These are phyloP conservation scores for Phenganax subtilis DNA, from an alignment of 92 coral and sea anemone species.

Conservation along the genomic window DNA sequence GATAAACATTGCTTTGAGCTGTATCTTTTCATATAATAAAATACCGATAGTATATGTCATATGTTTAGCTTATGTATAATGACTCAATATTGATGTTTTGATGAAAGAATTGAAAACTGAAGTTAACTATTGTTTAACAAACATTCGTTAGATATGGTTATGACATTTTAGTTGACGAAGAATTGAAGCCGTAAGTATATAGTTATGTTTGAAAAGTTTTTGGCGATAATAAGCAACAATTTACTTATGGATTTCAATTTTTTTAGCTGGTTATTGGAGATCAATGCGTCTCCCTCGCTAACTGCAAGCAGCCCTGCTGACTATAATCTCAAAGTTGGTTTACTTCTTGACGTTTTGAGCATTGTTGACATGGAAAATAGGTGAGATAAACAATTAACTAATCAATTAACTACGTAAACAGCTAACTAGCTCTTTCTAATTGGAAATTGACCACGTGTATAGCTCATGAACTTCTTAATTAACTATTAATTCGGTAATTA, in stretches of 20 bases:
- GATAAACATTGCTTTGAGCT: constrained; percentile 97
- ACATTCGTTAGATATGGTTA: constrained; percentile 70
- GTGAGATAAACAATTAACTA: constrained; percentile 36
- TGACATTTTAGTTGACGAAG: constrained; percentile 75
- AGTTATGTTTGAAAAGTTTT: background rate
- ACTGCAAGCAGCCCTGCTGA: constrained; percentile 98
- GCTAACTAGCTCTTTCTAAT: background rate
- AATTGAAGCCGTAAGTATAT: constrained; percentile 81
- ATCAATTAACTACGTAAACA: background rate
- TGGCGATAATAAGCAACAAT: background rate
- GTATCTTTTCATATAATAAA: constrained; percentile 62
- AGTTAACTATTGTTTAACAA: background rate
- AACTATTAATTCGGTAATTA: too few species aligned
- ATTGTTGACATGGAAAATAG: constrained; percentile 96
- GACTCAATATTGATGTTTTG: too few species aligned
- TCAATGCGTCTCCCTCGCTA: constrained; percentile 93
- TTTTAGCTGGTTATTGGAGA: constrained; percentile 87
- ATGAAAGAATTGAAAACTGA: background rate
- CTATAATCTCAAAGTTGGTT: constrained; percentile 81
- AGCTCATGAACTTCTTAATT: background rate
- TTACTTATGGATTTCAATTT: background rate
- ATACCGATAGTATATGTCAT: too few species aligned
- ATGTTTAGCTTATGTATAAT: too few species aligned
- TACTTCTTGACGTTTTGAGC: constrained; percentile 79
- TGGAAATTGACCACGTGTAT: background rate